These are phyloP conservation scores for Cosmorhoe ocellata DNA, from an alignment of 2,888 invertebrate genomes.

Conservation along the genomic window DNA sequence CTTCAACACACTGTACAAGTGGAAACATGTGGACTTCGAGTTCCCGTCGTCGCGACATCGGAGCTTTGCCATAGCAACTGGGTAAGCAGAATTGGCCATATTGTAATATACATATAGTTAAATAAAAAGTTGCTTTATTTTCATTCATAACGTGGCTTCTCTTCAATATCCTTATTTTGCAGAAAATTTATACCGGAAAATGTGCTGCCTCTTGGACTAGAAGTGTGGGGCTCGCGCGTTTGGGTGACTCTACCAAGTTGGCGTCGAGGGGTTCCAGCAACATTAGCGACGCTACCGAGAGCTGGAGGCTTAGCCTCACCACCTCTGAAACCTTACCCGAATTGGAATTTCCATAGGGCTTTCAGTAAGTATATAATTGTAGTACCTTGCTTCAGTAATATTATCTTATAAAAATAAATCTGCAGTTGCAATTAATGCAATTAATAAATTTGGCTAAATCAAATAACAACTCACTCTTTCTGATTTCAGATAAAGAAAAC, in stretches of 20 bases:
- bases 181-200: constrained; percentile 86
- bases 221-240: constrained; percentile 85
- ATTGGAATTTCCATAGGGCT: constrained; percentile 86
- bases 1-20: constrained; percentile 85
- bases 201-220: constrained; percentile 88
- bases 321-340: constrained; percentile 87
- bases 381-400: too few relatives aligned
- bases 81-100: constrained; percentile 60
- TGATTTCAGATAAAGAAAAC: constrained; percentile 51
- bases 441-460: too few relatives aligned
- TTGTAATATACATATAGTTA: too few relatives aligned
- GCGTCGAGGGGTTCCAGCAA: constrained; percentile 89
- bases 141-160: too few relatives aligned
- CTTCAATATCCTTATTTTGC: constrained; percentile 34
- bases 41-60: constrained; percentile 84
- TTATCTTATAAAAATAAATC: too few relatives aligned
- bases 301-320: constrained; percentile 82
- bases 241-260: constrained; percentile 90
- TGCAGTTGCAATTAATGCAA: too few relatives aligned
- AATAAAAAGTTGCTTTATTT: neutral
- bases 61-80: constrained; percentile 80
- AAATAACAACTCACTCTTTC: neutral
- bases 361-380: constrained; percentile 65
- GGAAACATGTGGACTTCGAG: constrained; percentile 89
- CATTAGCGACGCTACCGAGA: constrained; percentile 85